These are phyloP conservation scores for Falcunculus frontatus DNA, from an alignment of 2,113 vertebrate genomes.

Conservation along the genomic window DNA sequence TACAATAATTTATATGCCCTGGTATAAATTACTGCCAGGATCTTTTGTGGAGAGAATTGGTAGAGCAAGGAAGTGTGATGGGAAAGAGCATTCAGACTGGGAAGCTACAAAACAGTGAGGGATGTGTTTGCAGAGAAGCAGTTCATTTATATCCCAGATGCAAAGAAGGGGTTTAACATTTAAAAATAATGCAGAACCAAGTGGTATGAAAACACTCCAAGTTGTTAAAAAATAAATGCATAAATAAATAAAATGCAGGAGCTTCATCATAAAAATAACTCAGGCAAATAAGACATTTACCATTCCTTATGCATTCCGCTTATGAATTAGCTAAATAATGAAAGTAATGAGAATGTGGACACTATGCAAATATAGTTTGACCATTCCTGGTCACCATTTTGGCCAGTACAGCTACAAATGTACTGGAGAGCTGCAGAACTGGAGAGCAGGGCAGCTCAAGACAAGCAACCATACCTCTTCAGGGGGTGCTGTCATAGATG, in stretches of 20 bases:
- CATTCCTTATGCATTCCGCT: not conserved
- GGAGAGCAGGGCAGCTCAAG: not conserved
- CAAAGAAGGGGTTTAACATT: not conserved
- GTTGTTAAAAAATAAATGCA: not conserved
- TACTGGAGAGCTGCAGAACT: not conserved
- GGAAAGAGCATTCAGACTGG: not conserved
- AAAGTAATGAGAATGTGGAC: not conserved
- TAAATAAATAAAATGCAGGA: not conserved
- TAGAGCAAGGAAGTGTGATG: not conserved
- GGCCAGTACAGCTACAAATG: not conserved
- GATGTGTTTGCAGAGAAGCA: not conserved
- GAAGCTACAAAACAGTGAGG: not conserved
- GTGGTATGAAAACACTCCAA: not conserved
- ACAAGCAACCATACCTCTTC: not conserved
- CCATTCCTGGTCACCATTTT: not conserved
- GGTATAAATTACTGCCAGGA: not conserved
- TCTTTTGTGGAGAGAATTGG: not conserved
- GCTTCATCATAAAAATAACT: not conserved
- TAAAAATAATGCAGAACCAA: not conserved
- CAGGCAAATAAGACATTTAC: not conserved
- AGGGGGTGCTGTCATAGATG: rapidly evolving
- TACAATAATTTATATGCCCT: not conserved
- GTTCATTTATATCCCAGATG: not conserved
- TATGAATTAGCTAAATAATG: not conserved
- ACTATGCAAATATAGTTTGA: not conserved